Evolutionary conservation across 1,140 invertebrate genomes (phyloP), one percentile per base, ranked within the genome.

Genomic region (Sarcophaga peregrina): DNA sequence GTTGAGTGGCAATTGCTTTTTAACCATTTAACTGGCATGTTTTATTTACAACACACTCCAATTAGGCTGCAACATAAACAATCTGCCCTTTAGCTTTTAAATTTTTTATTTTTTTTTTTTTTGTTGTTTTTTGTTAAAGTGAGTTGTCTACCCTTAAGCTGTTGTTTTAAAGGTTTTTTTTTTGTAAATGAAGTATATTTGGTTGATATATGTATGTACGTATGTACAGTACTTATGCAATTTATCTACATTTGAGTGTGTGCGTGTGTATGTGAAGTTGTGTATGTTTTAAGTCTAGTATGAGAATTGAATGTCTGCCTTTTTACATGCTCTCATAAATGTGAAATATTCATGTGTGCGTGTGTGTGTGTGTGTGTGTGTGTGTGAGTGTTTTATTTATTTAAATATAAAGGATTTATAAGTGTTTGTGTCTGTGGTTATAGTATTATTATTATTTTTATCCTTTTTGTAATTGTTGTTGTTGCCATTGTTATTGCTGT

Each of bases 341-440:
- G 8, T 62, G 37, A 45, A 45, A 9, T 76, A 15, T 76, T 48
- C 74, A 58, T 58, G 6, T 58, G 13, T 58, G 4, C 5, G n/a
- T n/a, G 13, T 46, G 74, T 15, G 17, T 25, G 68, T 37, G 68
- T 73, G 73, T 25, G 47, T 50, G 11, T 50, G 13, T 68, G n/a
- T 68, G 13, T 52, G n/a, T 20, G 75, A 17, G 46, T 17, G 47
- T 25, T 20, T 78, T 52, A 8, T 8, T 20, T 17, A 78, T 20
- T 48, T 52, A 50, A 78, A 78, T 50, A 78, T 37, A 37, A 37
- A 78, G 46, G 6, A 48, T 76, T 48, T 48, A 15, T 15, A 76
- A 47, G 75, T 76, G 8, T 76, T 17, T 76, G 11, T 78, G 75
- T 78, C 47, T 78, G 47, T 78, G 75, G n/a, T 48, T 76, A 15